Conservation (phyloP, 2,797 vertebrate species). For the Hemitrygon akajei region DNA sequence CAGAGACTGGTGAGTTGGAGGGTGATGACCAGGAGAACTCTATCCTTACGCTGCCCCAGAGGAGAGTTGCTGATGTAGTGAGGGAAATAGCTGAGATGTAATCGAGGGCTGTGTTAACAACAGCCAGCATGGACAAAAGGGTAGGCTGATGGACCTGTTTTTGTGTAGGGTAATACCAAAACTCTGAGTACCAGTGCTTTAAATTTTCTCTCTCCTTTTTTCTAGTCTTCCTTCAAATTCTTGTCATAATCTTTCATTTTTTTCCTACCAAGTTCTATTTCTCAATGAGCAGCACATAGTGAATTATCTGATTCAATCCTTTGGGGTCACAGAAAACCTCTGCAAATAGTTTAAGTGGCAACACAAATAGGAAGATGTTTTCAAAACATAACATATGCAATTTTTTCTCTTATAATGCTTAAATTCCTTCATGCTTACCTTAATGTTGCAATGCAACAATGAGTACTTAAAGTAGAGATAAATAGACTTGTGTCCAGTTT, state of each 20-base stretch:
- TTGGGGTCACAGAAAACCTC: neutral
- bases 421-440: neutral
- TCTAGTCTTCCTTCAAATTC: neutral
- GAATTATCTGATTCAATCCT: neutral
- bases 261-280: neutral
- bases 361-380: neutral
- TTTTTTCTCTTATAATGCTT: neutral
- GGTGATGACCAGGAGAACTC: too few species aligned
- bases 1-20: too few species aligned
- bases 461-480: neutral
- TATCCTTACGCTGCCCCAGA: too few species aligned
- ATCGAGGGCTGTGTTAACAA: too few species aligned
- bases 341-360: neutral
- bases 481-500: neutral
- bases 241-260: neutral
- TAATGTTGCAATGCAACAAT: neutral
- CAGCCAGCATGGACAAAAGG: too few species aligned
- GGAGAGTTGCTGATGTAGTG: too few species aligned
- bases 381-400: neutral
- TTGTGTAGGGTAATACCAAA: too few species aligned
- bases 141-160: too few species aligned
- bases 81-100: too few species aligned
- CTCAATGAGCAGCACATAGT: neutral
- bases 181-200: neutral
- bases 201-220: neutral